phyloP scores from a whole-genome alignment of 2,888 invertebrate species.

The Drosophila pegasa region DNA sequence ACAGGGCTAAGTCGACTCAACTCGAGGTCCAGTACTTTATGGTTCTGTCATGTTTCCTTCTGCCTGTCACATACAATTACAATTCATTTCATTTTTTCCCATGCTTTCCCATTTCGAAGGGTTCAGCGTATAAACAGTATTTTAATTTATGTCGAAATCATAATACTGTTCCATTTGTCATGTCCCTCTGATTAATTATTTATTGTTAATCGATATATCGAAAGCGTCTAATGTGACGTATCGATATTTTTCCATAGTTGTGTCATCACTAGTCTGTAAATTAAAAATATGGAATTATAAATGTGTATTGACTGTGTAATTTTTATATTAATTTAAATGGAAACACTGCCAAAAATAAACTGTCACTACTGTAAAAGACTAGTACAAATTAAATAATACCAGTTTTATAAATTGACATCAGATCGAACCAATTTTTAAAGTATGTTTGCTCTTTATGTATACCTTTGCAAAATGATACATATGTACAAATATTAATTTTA shows the following conservation, averaged over 20 bases:
- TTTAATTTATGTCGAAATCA: too few relatives aligned
- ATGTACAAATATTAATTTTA: neutral
- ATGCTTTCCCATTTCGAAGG: too few relatives aligned
- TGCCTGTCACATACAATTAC: too few relatives aligned
- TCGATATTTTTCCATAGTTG: conserved; percentile 32
- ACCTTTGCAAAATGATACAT: neutral
- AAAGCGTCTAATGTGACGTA: neutral
- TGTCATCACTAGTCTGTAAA: conserved; percentile 47
- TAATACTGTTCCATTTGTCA: conserved; percentile 22
- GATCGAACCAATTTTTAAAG: neutral
- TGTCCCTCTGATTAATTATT: neutral
- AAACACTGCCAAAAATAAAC: conserved; percentile 45
- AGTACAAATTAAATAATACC: conserved; percentile 35
- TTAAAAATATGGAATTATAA: conserved; percentile 38
- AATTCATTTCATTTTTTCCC: too few relatives aligned
- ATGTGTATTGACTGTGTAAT: conserved; percentile 44
- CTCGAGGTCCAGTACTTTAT: too few relatives aligned
- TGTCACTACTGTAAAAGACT: conserved; percentile 32
- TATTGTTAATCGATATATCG: neutral
- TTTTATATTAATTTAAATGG: conserved; percentile 32
- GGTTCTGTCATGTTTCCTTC: too few relatives aligned
- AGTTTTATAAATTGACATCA: conserved; percentile 16
- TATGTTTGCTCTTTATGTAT: neutral
- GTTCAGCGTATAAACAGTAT: too few relatives aligned
- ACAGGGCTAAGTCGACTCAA: too few relatives aligned